These are phyloP conservation scores for Polypterus senegalus DNA, from an alignment of 2,113 vertebrate species.

Conservation along the genomic window DNA sequence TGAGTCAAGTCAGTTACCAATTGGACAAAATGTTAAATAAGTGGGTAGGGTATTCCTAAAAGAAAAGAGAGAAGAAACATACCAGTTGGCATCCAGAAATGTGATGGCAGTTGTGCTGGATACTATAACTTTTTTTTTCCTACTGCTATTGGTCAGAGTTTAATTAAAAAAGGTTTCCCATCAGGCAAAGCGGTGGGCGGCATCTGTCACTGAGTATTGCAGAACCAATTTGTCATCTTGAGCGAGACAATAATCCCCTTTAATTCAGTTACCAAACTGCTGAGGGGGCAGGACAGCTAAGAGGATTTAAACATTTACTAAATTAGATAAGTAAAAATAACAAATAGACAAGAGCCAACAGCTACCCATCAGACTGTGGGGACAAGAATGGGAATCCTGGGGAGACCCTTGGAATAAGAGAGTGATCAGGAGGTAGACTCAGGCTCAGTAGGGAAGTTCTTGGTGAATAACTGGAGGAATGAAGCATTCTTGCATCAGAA, in stretches of 20 bases:
- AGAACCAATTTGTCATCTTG: constrained; percentile 48
- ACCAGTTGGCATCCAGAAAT: too few relatives aligned
- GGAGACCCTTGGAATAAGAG: background rate
- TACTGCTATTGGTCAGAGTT: constrained; percentile 27
- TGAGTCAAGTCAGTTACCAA: too few relatives aligned
- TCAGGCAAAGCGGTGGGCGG: constrained; percentile 25
- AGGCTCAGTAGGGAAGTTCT: too few relatives aligned
- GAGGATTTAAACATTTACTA: constrained; percentile 69
- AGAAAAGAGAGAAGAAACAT: too few relatives aligned
- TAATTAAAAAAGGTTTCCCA: constrained; percentile 43
- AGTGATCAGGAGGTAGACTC: background rate
- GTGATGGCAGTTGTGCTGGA: background rate
- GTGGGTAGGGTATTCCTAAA: too few relatives aligned
- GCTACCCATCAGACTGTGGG: too few relatives aligned
- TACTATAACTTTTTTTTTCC: constrained; percentile 15
- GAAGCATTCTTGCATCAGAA: too few relatives aligned
- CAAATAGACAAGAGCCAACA: constrained; percentile 27
- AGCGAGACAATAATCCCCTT: constrained; percentile 53
- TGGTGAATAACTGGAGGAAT: too few relatives aligned
- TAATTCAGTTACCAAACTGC: constrained; percentile 69
- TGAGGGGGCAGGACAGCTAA: constrained; percentile 56
- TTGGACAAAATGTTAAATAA: too few relatives aligned
- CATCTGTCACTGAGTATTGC: constrained; percentile 40
- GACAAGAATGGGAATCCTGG: background rate
- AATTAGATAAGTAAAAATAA: constrained; percentile 75